These are phyloP conservation scores for Apocrypta bakeri DNA, from an alignment of 1,140 invertebrate species.

Conservation along the genomic window DNA sequence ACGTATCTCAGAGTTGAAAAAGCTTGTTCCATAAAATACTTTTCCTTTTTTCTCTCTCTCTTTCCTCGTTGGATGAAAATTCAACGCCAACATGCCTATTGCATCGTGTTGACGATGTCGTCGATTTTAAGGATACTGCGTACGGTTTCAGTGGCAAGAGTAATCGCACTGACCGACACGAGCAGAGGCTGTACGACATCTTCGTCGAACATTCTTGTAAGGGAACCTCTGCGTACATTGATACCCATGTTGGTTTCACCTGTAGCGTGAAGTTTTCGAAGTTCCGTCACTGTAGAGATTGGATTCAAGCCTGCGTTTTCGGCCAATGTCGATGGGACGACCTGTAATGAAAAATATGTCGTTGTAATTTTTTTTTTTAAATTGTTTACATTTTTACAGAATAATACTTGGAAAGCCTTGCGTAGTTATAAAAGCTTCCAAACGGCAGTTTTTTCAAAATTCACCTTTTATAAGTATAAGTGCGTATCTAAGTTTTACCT, in stretches of 20 bases:
- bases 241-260: slow-evolving; percentile 92
- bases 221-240: slow-evolving; percentile 96
- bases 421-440: no score
- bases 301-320: slow-evolving; percentile 99
- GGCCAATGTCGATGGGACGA: slow-evolving; percentile 96
- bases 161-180: slow-evolving; percentile 95
- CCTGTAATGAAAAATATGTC: slow-evolving; percentile 59
- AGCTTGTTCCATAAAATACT: background rate
- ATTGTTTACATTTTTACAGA: no score
- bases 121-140: slow-evolving; percentile 99
- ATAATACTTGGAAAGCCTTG: no score
- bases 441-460: no score
- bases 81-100: background rate
- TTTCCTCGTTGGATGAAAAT: background rate
- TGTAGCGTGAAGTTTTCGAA: slow-evolving; percentile 94
- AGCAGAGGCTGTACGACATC: slow-evolving; percentile 98
- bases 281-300: slow-evolving; percentile 97
- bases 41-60: background rate
- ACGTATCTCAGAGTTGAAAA: slow-evolving; percentile 8
- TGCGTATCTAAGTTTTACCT: no score
- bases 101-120: slow-evolving; percentile 88
- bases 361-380: background rate
- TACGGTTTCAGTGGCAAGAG: slow-evolving; percentile 96
- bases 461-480: no score
- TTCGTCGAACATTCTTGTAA: slow-evolving; percentile 97